Evolutionary conservation across 2,888 invertebrate genomes (phyloP).

Genomic region (Torymus aiolomorphi): DNA sequence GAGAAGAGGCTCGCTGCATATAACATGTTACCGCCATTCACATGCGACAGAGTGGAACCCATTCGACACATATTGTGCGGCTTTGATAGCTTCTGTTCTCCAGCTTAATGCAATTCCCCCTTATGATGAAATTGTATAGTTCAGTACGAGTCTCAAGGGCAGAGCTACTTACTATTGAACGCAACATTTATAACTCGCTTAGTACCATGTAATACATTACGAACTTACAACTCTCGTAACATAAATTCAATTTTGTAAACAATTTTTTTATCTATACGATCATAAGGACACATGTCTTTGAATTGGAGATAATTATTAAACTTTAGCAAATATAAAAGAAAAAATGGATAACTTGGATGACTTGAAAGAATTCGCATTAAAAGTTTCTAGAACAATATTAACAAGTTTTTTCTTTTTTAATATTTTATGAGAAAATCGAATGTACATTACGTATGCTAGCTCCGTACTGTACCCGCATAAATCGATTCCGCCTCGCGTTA

Average conservation of each 20-base stretch:
- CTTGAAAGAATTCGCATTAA: too few relatives aligned
- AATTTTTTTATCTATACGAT: too few relatives aligned
- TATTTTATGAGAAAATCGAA: neutral
- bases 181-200: too few relatives aligned
- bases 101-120: slow-evolving; percentile 20
- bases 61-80: slow-evolving; percentile 24
- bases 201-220: neutral
- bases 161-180: neutral
- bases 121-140: slow-evolving; percentile 29
- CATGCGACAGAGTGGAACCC: slow-evolving; percentile 16
- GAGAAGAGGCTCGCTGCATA: neutral
- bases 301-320: too few relatives aligned
- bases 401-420: too few relatives aligned
- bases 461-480: neutral
- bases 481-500: neutral
- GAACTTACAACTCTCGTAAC: neutral
- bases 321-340: too few relatives aligned
- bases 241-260: too few relatives aligned
- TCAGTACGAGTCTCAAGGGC: slow-evolving; percentile 22
- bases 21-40: neutral
- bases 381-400: too few relatives aligned
- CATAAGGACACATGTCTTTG: too few relatives aligned
- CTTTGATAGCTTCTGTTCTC: slow-evolving; percentile 24
- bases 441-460: neutral
- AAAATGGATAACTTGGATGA: too few relatives aligned